Percentiles rank a stretch among this genome's conserved stretches.
Conservation (phyloP, 2,797 vertebrate genomes). For the Carcharodon carcharias region DNA sequence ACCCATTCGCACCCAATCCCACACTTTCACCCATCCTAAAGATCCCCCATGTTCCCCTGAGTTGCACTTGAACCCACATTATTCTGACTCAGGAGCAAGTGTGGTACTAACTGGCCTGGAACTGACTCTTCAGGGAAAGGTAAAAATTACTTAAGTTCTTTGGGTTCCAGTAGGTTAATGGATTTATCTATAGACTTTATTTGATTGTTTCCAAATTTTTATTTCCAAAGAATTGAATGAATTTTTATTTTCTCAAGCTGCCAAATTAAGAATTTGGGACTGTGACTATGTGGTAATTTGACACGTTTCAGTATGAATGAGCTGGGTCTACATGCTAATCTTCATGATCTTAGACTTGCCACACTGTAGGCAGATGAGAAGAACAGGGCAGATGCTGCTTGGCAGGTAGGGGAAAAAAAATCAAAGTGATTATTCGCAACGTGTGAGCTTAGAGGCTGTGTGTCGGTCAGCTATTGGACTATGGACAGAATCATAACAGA, state of each 20-base stretch:
- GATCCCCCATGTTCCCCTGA: neutral
- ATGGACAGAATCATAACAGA: slow-evolving; percentile 16
- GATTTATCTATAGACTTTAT: neutral
- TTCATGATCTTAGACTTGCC: neutral
- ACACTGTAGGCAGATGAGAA: neutral
- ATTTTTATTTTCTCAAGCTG: neutral
- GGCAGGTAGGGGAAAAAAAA: neutral
- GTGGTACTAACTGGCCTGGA: neutral
- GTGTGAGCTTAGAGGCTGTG: neutral
- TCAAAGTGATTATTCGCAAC: neutral
- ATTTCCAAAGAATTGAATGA: neutral
- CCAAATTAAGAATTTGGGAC: neutral
- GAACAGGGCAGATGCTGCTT: neutral
- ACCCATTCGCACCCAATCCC: too few relatives aligned
- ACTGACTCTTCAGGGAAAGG: neutral
- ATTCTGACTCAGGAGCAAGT: neutral
- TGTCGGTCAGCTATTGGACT: neutral
- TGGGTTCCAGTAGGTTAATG: neutral
- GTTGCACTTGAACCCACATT: neutral
- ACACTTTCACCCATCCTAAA: neutral
- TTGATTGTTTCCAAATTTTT: neutral
- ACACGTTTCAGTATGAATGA: neutral
- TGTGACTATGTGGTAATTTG: neutral
- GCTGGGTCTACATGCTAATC: neutral
- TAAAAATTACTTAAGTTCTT: neutral